Evolutionary conservation across 2,888 invertebrate species (phyloP).

Genomic region (Apodemia zela): DNA sequence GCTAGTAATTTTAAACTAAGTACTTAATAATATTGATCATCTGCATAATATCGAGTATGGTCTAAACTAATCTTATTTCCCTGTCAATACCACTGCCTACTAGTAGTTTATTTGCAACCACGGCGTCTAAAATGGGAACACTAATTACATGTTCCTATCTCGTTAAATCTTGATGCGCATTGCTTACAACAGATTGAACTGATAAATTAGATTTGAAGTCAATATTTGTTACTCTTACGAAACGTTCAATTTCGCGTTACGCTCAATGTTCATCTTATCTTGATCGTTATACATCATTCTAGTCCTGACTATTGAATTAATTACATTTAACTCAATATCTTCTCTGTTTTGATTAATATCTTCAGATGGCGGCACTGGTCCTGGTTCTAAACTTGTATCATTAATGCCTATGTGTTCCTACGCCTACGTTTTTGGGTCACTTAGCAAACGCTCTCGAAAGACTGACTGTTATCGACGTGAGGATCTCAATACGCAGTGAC

Average conservation of each 20-base stretch:
- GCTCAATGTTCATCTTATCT: conserved; percentile 12
- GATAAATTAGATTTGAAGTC: conserved; percentile 11
- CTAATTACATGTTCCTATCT: conserved; percentile 10
- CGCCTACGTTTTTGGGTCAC: conserved; percentile 28
- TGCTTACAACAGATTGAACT: conserved; percentile 7
- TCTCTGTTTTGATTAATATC: conserved; percentile 20
- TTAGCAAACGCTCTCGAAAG: conserved; percentile 25
- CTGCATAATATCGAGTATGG: background rate
- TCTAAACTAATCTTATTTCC: background rate
- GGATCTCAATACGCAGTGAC: conserved; percentile 48
- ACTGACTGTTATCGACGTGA: conserved; percentile 37
- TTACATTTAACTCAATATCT: conserved; percentile 18
- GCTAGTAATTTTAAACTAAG: no score
- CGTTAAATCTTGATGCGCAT: conserved; percentile 12
- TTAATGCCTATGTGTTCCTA: conserved; percentile 20
- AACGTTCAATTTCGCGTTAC: conserved; percentile 9
- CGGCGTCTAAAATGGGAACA: conserved; percentile 10
- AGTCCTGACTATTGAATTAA: conserved; percentile 6
- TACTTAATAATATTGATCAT: background rate
- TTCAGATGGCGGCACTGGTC: conserved; percentile 15
- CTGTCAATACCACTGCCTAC: conserved; percentile 2
- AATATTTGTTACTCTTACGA: conserved; percentile 13
- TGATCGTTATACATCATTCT: conserved; percentile 6
- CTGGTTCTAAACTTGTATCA: conserved; percentile 16
- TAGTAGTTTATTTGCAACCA: conserved; percentile 6